Conservation (phyloP, 2,113 vertebrate species). For the Ochotona princeps region DNA sequence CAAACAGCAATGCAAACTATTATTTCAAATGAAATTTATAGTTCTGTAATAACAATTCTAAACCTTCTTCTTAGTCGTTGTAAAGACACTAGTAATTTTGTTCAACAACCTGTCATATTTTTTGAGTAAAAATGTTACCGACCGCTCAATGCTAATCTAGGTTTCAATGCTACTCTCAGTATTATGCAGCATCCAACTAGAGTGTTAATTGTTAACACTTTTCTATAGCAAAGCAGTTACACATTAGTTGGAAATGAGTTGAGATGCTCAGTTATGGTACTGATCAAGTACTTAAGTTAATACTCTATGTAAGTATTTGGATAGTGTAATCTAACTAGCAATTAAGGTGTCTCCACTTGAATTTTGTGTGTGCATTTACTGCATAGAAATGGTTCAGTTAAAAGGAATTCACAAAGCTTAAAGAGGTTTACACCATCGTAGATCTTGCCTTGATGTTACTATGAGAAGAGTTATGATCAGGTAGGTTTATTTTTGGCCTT, state of each 20-base stretch:
- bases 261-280: constrained; percentile 66
- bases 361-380: neutral
- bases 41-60: neutral
- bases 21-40: neutral
- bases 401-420: constrained; percentile 15
- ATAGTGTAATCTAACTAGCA: constrained; percentile 23
- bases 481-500: neutral
- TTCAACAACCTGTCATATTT: constrained; percentile 17
- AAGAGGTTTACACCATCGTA: neutral
- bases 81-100: constrained; percentile 53
- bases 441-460: neutral
- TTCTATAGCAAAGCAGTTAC: neutral
- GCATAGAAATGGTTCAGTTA: constrained; percentile 25
- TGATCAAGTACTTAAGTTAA: constrained; percentile 61
- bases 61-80: neutral
- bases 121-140: constrained; percentile 53
- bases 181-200: constrained; percentile 42
- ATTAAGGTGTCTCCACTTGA: constrained; percentile 13
- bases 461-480: neutral
- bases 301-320: constrained; percentile 43
- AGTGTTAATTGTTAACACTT: constrained; percentile 43
- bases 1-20: neutral
- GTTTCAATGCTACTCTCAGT: constrained; percentile 3
- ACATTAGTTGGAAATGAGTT: constrained; percentile 33
- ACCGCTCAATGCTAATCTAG: neutral